phyloP scores from a whole-genome alignment of 1,140 invertebrate genomes.

The Zaprionus ghesquierei region DNA sequence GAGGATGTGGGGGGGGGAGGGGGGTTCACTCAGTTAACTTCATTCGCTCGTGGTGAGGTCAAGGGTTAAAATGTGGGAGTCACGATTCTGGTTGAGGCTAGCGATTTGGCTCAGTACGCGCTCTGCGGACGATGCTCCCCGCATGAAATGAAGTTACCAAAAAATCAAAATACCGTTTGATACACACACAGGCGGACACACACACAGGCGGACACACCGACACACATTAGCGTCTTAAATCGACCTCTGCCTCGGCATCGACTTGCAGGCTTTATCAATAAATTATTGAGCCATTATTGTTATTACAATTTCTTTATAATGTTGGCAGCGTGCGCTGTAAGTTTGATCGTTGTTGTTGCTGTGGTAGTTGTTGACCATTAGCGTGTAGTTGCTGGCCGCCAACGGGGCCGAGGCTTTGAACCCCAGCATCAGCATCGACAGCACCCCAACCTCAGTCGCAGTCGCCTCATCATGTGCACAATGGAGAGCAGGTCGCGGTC shows the following conservation, averaged over 20 bases:
- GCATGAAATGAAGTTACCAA: slow-evolving; percentile 79
- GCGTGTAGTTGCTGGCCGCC: slow-evolving; percentile 74
- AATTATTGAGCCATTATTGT: slow-evolving; percentile 81
- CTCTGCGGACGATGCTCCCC: slow-evolving; percentile 30
- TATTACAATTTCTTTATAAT: slow-evolving; percentile 82
- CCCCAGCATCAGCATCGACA: slow-evolving; percentile 32
- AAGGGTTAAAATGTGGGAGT: slow-evolving; percentile 82
- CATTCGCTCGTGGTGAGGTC: slow-evolving; percentile 77
- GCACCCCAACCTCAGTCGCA: slow-evolving; percentile 7
- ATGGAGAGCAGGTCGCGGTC: slow-evolving; percentile 76
- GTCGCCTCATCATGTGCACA: slow-evolving; percentile 70
- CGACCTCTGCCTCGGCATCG: slow-evolving; percentile 48
- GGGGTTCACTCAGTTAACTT: slow-evolving; percentile 62
- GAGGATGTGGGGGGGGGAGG: background rate
- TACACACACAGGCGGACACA: slow-evolving; percentile 50
- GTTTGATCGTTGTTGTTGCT: slow-evolving; percentile 37
- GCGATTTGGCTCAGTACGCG: slow-evolving; percentile 65
- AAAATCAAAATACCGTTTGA: slow-evolving; percentile 76
- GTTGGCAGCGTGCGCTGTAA: slow-evolving; percentile 73
- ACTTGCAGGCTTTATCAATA: slow-evolving; percentile 71
- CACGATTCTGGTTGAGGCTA: slow-evolving; percentile 69
- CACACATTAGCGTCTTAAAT: slow-evolving; percentile 32
- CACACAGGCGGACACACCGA: slow-evolving; percentile 13
- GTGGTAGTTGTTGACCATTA: slow-evolving; percentile 71
- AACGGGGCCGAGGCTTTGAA: slow-evolving; percentile 69